phyloP scores from a whole-genome alignment of 2,888 invertebrate genomes.

The Machimus atricapillus region DNA sequence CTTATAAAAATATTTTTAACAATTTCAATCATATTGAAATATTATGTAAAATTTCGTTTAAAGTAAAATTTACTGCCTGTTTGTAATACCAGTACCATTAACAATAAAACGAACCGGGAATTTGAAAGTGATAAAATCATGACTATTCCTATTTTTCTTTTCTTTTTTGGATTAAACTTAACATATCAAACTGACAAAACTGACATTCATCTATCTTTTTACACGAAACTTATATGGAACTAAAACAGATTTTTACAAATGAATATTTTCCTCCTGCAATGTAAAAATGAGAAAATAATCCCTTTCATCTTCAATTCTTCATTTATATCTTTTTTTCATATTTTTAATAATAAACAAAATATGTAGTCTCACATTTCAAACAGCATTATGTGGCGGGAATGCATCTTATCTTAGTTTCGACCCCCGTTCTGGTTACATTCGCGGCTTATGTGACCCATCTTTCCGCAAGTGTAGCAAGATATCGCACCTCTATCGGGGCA shows the following conservation, averaged over 20 bases:
- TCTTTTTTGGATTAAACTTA: slow-evolving; percentile 8
- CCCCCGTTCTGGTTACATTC: slow-evolving; percentile 81
- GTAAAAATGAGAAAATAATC: slow-evolving; percentile 35
- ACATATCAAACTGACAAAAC: slow-evolving; percentile 20
- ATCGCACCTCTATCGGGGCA: slow-evolving; percentile 79
- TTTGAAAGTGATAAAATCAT: slow-evolving; percentile 16
- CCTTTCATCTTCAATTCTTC: slow-evolving; percentile 45
- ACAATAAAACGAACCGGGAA: slow-evolving; percentile 27
- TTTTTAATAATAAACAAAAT: slow-evolving; percentile 32
- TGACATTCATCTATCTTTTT: slow-evolving; percentile 24
- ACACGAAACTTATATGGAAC: slow-evolving; percentile 24
- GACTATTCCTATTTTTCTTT: slow-evolving; percentile 6
- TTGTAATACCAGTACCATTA: slow-evolving; percentile 19
- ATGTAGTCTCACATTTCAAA: slow-evolving; percentile 24
- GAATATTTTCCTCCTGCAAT: slow-evolving; percentile 22
- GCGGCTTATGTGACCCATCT: slow-evolving; percentile 88
- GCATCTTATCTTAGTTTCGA: slow-evolving; percentile 56
- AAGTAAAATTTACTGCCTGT: slow-evolving; percentile 20
- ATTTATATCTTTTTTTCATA: slow-evolving; percentile 38
- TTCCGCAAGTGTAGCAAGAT: slow-evolving; percentile 92
- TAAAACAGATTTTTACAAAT: slow-evolving; percentile 27
- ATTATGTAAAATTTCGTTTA: slow-evolving; percentile 35
- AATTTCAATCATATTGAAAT: slow-evolving; percentile 47
- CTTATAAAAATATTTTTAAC: slow-evolving; percentile 48
- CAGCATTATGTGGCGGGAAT: slow-evolving; percentile 3